These are phyloP conservation scores for Eulithis prunata DNA, from an alignment of 2,888 invertebrate genomes.

Conservation along the genomic window DNA sequence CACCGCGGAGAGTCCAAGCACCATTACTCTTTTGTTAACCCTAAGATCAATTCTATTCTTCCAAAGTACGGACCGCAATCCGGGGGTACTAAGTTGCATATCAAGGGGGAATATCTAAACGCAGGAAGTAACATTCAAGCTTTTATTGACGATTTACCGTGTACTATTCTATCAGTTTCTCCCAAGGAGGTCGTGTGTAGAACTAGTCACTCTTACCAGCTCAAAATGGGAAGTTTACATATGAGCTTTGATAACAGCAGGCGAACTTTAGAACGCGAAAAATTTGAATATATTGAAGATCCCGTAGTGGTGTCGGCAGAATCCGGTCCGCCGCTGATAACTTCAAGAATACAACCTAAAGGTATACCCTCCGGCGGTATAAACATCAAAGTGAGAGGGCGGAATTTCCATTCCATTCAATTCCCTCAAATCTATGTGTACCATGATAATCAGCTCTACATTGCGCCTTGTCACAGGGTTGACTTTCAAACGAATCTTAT, in stretches of 20 bases:
- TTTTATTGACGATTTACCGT: slow-evolving; percentile 93
- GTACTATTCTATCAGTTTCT: slow-evolving; percentile 91
- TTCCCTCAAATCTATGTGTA: slow-evolving; percentile 98
- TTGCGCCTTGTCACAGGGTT: slow-evolving; percentile 86
- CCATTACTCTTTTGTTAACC: slow-evolving; percentile 95
- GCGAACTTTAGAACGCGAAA: slow-evolving; percentile 90
- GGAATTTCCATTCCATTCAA: slow-evolving; percentile 95
- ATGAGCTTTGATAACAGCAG: slow-evolving; percentile 94
- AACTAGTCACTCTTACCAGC: slow-evolving; percentile 90
- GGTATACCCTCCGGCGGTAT: slow-evolving; percentile 97
- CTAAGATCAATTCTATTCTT: slow-evolving; percentile 92
- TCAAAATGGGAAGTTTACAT: slow-evolving; percentile 88
- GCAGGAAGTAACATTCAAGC: slow-evolving; percentile 97
- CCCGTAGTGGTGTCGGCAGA: slow-evolving; percentile 94
- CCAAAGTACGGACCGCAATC: slow-evolving; percentile 96
- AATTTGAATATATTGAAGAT: slow-evolving; percentile 95
- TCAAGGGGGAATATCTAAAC: slow-evolving; percentile 96
- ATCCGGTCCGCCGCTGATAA: slow-evolving; percentile 87
- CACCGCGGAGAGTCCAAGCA: slow-evolving; percentile 94
- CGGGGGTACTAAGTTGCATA: slow-evolving; percentile 96
- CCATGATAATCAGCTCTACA: slow-evolving; percentile 91
- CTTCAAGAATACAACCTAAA: slow-evolving; percentile 90
- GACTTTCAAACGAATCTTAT: slow-evolving; percentile 91
- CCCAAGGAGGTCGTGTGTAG: slow-evolving; percentile 92
- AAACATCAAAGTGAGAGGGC: slow-evolving; percentile 94